A percentile compares a stretch with the other conserved stretches of the same genome.
Evolutionary conservation across 1,140 invertebrate genomes (phyloP).

Genomic region (Parasteatoda tepidariorum): DNA sequence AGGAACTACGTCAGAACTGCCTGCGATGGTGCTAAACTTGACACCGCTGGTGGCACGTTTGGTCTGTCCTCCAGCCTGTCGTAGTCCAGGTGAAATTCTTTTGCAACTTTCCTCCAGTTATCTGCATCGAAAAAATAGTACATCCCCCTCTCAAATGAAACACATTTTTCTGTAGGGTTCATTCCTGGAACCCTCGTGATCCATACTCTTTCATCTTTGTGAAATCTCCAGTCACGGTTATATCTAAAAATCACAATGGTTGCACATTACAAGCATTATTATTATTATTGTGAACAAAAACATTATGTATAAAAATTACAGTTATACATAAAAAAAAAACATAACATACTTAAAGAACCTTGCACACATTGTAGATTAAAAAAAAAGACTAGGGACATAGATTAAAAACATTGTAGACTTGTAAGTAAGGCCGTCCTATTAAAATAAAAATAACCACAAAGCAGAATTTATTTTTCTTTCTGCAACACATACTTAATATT

Average conservation of each 20-base stretch:
- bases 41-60: conserved; percentile 41
- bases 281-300: conserved; percentile 19
- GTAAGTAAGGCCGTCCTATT: no score
- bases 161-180: conserved; percentile 91
- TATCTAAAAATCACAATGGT: conserved; percentile 75
- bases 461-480: no score
- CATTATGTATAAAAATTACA: conserved; percentile 15
- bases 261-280: conserved; percentile 16
- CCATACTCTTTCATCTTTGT: conserved; percentile 99
- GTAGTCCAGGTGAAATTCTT: conserved; percentile 97
- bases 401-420: no score
- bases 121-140: conserved; percentile 98
- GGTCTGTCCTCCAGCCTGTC: conserved; percentile 95
- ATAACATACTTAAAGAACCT: no score
- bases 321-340: conserved; percentile 3
- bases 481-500: no score
- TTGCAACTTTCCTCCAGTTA: conserved; percentile 91
- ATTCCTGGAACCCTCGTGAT: conserved; percentile 96
- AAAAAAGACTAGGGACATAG: no score
- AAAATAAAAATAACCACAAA: no score
- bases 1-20: conserved; percentile 44
- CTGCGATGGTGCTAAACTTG: conserved; percentile 15
- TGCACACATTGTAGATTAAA: no score
- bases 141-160: conserved; percentile 95
- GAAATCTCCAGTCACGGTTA: conserved; percentile 98